These are phyloP conservation scores for Caenorhabditis uteleia DNA, from an alignment of 2,888 invertebrate genomes.

Conservation along the genomic window DNA sequence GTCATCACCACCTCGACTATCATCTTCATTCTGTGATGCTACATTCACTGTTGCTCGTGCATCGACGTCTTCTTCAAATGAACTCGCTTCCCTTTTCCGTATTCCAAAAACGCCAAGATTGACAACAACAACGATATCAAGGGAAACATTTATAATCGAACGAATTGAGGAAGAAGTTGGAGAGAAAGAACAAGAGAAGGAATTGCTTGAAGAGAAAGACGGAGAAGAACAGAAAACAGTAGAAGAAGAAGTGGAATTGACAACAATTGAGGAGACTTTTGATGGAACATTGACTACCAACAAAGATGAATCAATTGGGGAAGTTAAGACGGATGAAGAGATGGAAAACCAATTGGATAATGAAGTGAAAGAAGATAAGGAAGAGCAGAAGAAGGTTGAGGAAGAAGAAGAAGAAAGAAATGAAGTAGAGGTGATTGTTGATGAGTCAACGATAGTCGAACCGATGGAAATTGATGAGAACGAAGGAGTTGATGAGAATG, in stretches of 20 bases:
- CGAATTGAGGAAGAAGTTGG: slow-evolving; percentile 2
- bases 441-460: neutral
- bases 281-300: neutral
- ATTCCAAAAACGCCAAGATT: slow-evolving; percentile 13
- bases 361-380: neutral
- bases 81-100: slow-evolving; percentile 1
- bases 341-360: neutral
- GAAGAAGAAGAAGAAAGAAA: slow-evolving; percentile 1
- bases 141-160: neutral
- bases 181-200: too few species aligned
- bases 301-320: too few species aligned
- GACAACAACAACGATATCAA: neutral
- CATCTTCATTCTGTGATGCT: slow-evolving; percentile 9
- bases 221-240: neutral
- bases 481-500: neutral
- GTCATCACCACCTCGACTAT: slow-evolving; percentile 2
- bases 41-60: slow-evolving; percentile 22
- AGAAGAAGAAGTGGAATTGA: neutral
- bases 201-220: neutral
- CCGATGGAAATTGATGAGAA: neutral
- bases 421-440: neutral
- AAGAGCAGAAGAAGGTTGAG: neutral
- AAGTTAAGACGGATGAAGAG: too few species aligned
- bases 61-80: neutral
- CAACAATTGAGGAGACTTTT: neutral